Conservation (phyloP, 2,888 invertebrate genomes). For the Octonoba sinensis region DNA sequence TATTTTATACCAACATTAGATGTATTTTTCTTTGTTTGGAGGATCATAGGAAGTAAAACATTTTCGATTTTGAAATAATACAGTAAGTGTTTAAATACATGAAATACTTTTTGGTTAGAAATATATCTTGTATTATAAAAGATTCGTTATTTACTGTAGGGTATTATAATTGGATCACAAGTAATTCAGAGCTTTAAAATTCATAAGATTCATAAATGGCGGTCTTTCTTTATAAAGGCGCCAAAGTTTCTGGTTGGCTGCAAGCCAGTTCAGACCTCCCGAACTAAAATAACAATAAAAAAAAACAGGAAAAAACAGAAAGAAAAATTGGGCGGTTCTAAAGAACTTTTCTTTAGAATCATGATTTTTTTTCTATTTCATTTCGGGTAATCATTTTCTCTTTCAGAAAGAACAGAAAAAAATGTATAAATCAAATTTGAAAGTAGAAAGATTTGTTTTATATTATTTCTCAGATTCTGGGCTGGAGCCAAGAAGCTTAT, state of each 20-base stretch:
- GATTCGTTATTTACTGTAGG: no score
- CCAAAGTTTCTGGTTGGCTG: conserved; percentile 7
- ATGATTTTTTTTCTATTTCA: conserved; percentile 7
- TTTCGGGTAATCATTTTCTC: conserved; percentile 54
- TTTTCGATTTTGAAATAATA: no score
- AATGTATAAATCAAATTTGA: conserved; percentile 48
- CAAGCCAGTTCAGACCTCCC: neutral
- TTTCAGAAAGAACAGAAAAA: conserved; percentile 36
- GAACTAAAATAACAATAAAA: neutral
- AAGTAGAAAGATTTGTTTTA: conserved; percentile 36
- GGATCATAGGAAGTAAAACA: no score
- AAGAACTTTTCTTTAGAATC: conserved; percentile 23
- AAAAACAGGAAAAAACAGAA: neutral
- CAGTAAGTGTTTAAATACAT: no score
- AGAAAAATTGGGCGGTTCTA: conserved; percentile 8
- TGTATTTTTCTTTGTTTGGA: no score
- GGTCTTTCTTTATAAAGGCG: neutral
- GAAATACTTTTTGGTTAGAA: no score
- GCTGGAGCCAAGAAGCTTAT: conserved; percentile 30
- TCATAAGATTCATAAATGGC: no score
- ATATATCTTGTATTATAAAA: no score
- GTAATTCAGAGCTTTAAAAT: no score
- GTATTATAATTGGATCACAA: no score
- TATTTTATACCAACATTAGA: no score
- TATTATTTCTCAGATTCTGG: conserved; percentile 47